Conservation (phyloP, 2,888 invertebrate species). For the Brachynemurus nebulosus region DNA sequence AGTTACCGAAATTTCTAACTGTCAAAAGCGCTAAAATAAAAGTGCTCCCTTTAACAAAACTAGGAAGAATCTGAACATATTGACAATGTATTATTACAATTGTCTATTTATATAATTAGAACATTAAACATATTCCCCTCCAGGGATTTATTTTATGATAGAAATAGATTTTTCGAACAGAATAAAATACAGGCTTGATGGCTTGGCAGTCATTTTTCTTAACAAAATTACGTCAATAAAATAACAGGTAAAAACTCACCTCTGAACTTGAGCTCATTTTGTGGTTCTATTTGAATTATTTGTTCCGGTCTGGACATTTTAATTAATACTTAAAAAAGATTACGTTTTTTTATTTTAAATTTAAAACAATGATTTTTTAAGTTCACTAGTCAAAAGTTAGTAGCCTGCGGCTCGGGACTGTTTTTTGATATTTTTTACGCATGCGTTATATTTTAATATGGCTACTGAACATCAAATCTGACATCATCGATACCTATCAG, state of each 20-base stretch:
- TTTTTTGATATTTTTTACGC: constrained; percentile 14
- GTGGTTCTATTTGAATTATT: constrained; percentile 75
- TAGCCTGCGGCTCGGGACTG: constrained; percentile 2
- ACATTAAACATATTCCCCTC: constrained; percentile 11
- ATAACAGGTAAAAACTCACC: constrained; percentile 47
- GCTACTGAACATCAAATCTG: constrained; percentile 17
- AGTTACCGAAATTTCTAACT: too few species aligned
- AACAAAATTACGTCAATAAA: constrained; percentile 26
- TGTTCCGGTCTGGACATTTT: constrained; percentile 60
- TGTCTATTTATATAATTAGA: constrained; percentile 3
- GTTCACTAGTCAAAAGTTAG: constrained; percentile 1
- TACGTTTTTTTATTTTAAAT: constrained; percentile 11
- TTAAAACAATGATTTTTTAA: constrained; percentile 2
- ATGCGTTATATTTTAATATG: constrained; percentile 24
- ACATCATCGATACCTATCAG: constrained; percentile 15
- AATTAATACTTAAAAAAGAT: constrained; percentile 15
- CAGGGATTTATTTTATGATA: constrained; percentile 15
- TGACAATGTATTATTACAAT: too few species aligned
- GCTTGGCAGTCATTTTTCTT: constrained; percentile 16
- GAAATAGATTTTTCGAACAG: constrained; percentile 21
- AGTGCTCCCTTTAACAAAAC: too few species aligned
- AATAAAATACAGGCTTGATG: constrained; percentile 14
- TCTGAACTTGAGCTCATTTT: constrained; percentile 77
- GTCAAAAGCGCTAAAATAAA: too few species aligned
- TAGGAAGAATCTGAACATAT: too few species aligned